phyloP scores from a whole-genome alignment of 2,113 vertebrate genomes.

The Gavialis gangeticus region DNA sequence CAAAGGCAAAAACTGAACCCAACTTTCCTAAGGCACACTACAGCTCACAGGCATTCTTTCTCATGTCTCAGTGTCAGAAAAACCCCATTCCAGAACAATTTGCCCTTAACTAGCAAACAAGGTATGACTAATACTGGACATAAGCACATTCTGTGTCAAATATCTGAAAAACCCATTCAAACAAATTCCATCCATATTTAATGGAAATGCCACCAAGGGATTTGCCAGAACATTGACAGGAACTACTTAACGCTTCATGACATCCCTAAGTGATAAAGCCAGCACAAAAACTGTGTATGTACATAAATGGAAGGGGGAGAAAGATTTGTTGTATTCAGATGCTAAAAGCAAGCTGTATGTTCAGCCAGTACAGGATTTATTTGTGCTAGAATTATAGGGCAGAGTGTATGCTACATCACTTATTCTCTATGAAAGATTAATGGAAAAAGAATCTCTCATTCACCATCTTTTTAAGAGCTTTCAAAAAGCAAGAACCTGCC shows the following conservation, averaged over 20 bases:
- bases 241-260: fast-evolving
- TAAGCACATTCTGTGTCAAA: background rate
- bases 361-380: background rate
- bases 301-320: background rate
- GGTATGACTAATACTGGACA: background rate
- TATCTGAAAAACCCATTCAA: background rate
- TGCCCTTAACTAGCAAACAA: background rate
- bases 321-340: fast-evolving
- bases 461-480: background rate
- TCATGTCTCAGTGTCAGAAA: background rate
- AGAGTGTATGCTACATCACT: background rate
- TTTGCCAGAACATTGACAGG: fast-evolving
- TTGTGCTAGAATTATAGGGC: background rate
- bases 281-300: fast-evolving
- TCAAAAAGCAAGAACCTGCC: background rate
- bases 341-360: background rate
- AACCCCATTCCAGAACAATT: background rate
- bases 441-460: background rate
- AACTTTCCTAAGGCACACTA: background rate
- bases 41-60: background rate
- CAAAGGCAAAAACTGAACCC: background rate
- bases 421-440: background rate
- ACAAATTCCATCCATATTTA: background rate
- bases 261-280: background rate
- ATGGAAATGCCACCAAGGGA: background rate